Evolutionary conservation across 2,113 vertebrate genomes (phyloP), one percentile per base, ranked within the genome.

Genomic region (Ivindomyrus marchei): DNA sequence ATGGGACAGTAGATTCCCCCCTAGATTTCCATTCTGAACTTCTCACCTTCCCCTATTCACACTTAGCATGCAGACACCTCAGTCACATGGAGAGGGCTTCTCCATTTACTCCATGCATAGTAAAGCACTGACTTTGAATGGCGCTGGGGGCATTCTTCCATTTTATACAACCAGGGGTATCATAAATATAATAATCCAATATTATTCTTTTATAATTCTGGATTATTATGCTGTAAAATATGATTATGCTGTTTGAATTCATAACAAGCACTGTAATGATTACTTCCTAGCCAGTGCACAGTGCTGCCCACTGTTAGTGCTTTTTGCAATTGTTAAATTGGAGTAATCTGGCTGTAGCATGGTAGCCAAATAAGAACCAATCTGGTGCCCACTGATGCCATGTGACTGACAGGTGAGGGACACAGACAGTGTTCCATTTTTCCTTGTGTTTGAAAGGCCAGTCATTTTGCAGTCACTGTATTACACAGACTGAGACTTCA

Each of bases 191-290:
- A 39, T 77, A 77, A 77, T 77, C 31, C 45, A 87, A 19, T 46
- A 31, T 53, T 87, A 53, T 52, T 19, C 0, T 15, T 6, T 31
- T 53, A 24, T 46, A 58, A 17, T 58, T 52, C 15, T 56, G 49
- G 52, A 52, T 88, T 58, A 27, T 88, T 88, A 58, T 88, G 36
- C 36, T 27, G 31, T 58, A 36, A 27, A 49, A 56, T 89, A 31
- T 45, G 8, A 47, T 83, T 47, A 42, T 53, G 49, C 70, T 70
- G 39, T 80, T n/a, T 83, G 70, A 49, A 83, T 85, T 31, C 45
- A 24, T 85, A 42, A 85, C 74, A 58, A 85, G 77, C 74, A 58
- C 89, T 89, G 89, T 89, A 85, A 46, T 45, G 80, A 47, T 45
- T 9, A n/a, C 21, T 56, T 85, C 39, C 21, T 58, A 24, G 53